These are phyloP conservation scores for Chloroclysta siterata DNA, from an alignment of 2,888 invertebrate genomes.

Conservation along the genomic window DNA sequence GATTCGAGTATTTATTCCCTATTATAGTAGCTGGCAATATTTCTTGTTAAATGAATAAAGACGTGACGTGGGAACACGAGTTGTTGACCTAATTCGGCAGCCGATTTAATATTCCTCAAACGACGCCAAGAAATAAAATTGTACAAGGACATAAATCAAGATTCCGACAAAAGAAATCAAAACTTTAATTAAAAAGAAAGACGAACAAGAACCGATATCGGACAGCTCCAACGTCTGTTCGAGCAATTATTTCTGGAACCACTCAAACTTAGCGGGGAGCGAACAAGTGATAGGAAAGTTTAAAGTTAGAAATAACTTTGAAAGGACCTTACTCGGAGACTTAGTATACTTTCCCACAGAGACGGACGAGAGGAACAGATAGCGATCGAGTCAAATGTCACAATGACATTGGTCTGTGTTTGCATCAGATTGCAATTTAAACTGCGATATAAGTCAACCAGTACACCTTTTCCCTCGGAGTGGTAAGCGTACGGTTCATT, in stretches of 20 bases:
- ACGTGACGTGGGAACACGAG: background rate
- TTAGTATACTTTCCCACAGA: conserved; percentile 50
- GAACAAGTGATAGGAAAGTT: conserved; percentile 35
- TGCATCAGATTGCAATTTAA: conserved; percentile 35
- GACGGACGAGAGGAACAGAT: conserved; percentile 49
- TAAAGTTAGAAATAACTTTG: conserved; percentile 31
- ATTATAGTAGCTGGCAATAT: background rate
- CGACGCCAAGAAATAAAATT: conserved; percentile 10
- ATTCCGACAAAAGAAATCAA: conserved; percentile 25
- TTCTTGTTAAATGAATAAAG: conserved; percentile 10
- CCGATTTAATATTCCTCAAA: conserved; percentile 14
- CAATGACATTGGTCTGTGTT: conserved; percentile 52
- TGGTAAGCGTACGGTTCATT: background rate
- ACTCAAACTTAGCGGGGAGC: conserved; percentile 27
- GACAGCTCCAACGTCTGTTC: conserved; percentile 21
- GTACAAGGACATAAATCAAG: conserved; percentile 23
- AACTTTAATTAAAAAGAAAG: conserved; percentile 30
- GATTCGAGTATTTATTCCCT: conserved; percentile 13
- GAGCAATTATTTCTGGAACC: conserved; percentile 34
- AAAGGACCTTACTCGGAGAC: conserved; percentile 21
- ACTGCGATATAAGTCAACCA: background rate
- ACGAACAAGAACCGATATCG: conserved; percentile 25
- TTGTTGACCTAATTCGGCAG: conserved; percentile 23
- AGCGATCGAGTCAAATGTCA: conserved; percentile 55
- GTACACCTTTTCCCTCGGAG: background rate